Conservation (phyloP, 2,113 vertebrate genomes). For the Laticauda colubrina region DNA sequence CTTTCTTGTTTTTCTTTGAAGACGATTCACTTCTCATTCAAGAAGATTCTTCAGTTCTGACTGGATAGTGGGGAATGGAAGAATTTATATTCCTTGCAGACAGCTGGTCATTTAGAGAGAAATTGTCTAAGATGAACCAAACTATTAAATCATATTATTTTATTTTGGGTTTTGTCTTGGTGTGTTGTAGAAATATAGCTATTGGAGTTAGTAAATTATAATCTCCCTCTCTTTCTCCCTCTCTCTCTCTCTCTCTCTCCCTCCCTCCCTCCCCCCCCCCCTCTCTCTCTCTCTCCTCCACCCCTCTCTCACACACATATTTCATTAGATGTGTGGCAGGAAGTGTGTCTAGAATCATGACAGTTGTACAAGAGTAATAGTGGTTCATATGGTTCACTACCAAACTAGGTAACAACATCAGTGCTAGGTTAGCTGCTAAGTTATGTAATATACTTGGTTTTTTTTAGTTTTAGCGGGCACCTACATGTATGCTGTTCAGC, state of each 20-base stretch:
- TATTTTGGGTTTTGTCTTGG: not conserved
- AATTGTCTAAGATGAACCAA: not conserved
- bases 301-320: too few relatives aligned
- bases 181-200: not conserved
- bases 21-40: too few relatives aligned
- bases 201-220: not conserved
- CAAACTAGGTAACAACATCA: not conserved
- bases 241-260: too few relatives aligned
- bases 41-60: too few relatives aligned
- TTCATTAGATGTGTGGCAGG: not conserved
- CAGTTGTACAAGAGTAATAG: not conserved
- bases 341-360: not conserved
- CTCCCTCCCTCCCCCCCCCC: too few relatives aligned
- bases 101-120: too few relatives aligned
- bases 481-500: too few relatives aligned
- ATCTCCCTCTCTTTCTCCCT: not conserved
- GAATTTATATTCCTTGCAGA: too few relatives aligned
- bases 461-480: too few relatives aligned
- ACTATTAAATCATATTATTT: not conserved
- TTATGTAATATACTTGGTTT: not conserved
- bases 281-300: too few relatives aligned
- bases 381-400: not conserved
- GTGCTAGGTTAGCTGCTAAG: not conserved
- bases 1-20: too few relatives aligned
- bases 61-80: too few relatives aligned